Evolutionary conservation across 2,797 vertebrate genomes (phyloP).

Genomic region (Valencia hispanica): DNA sequence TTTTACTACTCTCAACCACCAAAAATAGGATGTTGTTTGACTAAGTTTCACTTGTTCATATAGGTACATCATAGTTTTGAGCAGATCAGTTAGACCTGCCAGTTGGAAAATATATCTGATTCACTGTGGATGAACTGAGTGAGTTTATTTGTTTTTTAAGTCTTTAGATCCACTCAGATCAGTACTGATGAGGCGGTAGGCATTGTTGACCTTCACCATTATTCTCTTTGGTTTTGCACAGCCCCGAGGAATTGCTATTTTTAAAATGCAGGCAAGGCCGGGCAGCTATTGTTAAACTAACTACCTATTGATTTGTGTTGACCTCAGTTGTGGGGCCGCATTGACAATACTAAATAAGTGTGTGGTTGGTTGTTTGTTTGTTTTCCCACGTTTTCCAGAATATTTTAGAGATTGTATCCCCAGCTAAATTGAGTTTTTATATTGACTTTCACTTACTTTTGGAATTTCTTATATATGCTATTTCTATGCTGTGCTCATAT

Average conservation of each 20-base stretch:
- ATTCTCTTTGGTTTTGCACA: conserved; percentile 47
- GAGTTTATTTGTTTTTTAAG: conserved; percentile 12
- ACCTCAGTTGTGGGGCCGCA: conserved; percentile 22
- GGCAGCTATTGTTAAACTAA: conserved; percentile 69
- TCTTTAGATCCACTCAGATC: conserved; percentile 33
- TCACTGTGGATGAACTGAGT: neutral
- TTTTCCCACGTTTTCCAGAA: conserved; percentile 43
- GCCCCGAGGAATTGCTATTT: conserved; percentile 54
- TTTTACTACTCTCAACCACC: neutral
- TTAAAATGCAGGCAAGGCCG: conserved; percentile 42
- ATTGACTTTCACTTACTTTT: neutral
- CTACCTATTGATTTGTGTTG: conserved; percentile 71
- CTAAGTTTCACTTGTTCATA: conserved; percentile 20
- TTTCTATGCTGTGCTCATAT: neutral
- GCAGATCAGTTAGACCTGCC: conserved; percentile 19
- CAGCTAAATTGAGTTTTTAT: neutral
- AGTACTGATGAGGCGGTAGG: conserved; percentile 52
- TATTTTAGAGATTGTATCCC: conserved; percentile 1
- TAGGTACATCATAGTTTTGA: conserved; percentile 8
- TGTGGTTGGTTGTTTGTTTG: conserved; percentile 16
- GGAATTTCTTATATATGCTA: neutral
- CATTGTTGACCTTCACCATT: conserved; percentile 68
- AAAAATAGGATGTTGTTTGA: conserved; percentile 16
- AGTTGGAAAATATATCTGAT: neutral
- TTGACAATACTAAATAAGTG: neutral